phyloP scores from a whole-genome alignment of 2,888 invertebrate genomes.

The Eueremaeus valkanovi region DNA sequence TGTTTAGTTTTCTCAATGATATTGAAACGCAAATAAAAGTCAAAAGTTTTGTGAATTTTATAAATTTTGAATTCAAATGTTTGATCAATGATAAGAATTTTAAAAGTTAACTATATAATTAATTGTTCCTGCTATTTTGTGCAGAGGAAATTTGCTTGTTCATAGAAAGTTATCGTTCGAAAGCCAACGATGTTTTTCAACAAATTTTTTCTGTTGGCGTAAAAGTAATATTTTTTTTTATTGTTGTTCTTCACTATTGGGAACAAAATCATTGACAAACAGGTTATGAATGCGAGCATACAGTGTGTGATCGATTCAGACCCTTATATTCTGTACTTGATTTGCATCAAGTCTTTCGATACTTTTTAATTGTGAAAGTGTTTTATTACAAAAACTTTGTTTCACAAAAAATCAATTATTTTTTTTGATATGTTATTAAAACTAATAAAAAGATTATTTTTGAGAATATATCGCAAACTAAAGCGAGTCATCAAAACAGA shows the following conservation, averaged over 20 bases:
- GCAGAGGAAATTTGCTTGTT: too few species aligned
- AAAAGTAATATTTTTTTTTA: too few species aligned
- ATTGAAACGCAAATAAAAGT: too few species aligned
- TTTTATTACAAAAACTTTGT: neutral
- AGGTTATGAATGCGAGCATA: neutral
- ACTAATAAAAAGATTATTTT: neutral
- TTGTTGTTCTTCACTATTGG: neutral
- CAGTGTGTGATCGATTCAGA: neutral
- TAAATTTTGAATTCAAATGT: too few species aligned
- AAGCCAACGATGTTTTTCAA: too few species aligned
- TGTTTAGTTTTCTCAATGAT: too few species aligned
- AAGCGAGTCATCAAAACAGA: neutral
- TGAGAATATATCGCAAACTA: neutral
- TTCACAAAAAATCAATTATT: neutral
- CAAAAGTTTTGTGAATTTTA: too few species aligned
- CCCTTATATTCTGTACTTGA: neutral
- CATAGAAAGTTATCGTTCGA: too few species aligned
- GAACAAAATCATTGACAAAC: neutral
- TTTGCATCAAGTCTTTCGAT: neutral
- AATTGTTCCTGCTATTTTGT: too few species aligned
- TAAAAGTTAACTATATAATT: too few species aligned
- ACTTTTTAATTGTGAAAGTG: neutral
- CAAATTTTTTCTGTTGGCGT: too few species aligned
- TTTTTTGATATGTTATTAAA: neutral
- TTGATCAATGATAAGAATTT: too few species aligned